A percentile compares a stretch with the other conserved stretches of the same genome.
These are phyloP conservation scores for Hydractinia symbiolongicarpus DNA, from an alignment of 30 jellyfish, hydroid and myxozoan genomes.

Conservation along the genomic window DNA sequence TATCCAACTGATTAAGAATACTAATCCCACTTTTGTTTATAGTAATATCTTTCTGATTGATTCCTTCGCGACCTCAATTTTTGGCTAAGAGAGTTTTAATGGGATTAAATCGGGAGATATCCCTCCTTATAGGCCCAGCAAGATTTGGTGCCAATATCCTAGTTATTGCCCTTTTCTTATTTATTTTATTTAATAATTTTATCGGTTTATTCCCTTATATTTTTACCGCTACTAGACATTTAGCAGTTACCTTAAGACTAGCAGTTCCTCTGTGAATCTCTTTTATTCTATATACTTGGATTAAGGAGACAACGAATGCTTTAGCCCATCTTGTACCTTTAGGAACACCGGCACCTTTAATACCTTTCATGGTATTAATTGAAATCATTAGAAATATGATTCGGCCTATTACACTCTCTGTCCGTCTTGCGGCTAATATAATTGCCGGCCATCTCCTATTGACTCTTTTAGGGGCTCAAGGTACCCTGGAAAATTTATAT, in stretches of 20 bases:
- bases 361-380: not conserved
- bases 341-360: not conserved
- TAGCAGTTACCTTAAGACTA: conserved; percentile 24
- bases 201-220: conserved; percentile 43
- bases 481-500: too few relatives aligned
- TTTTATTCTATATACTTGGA: conserved; percentile 18
- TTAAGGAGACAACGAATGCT: not conserved
- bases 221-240: conserved; percentile 35
- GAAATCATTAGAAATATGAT: conserved; percentile 7
- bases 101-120: not conserved
- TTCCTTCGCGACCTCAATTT: too few relatives aligned
- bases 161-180: not conserved
- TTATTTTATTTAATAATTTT: conserved; percentile 3
- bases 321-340: conserved; percentile 34
- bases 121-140: not conserved
- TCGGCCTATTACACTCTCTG: not conserved
- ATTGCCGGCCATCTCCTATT: conserved; percentile 54
- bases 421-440: conserved; percentile 11
- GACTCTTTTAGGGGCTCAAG: conserved; percentile 38
- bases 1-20: too few relatives aligned
- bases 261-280: conserved; percentile 7
- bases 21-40: too few relatives aligned
- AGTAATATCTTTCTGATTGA: too few relatives aligned
- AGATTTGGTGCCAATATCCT: not conserved
- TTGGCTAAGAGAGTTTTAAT: too few relatives aligned